These are phyloP conservation scores for Zosterops japonicus DNA, from an alignment of 2,113 vertebrate species.

Conservation along the genomic window DNA sequence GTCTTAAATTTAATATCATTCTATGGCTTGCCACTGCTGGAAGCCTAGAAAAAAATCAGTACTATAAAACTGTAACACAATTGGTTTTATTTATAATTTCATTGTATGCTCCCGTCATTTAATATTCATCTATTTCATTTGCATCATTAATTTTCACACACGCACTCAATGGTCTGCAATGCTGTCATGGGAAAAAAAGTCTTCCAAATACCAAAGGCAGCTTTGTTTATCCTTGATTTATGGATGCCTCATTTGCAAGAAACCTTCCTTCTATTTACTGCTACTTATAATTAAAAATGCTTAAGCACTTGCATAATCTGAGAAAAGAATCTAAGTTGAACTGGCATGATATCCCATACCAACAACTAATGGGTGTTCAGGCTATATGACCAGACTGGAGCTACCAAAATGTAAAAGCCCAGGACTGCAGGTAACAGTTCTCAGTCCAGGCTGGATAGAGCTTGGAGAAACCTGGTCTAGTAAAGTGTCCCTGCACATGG, in stretches of 20 bases:
- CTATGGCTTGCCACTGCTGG: not conserved
- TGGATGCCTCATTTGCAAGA: not conserved
- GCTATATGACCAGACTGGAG: not conserved
- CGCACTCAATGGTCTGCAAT: not conserved
- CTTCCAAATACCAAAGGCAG: not conserved
- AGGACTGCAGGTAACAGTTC: not conserved
- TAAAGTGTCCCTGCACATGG: not conserved
- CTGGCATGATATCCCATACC: not conserved
- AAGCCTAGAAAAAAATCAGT: not conserved
- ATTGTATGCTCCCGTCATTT: not conserved
- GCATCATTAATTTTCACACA: constrained; percentile 17
- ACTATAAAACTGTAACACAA: not conserved
- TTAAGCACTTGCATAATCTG: not conserved
- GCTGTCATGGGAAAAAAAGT: not conserved
- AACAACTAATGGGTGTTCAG: not conserved
- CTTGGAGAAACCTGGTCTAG: not conserved
- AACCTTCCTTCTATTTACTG: constrained; percentile 6
- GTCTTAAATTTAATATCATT: not conserved
- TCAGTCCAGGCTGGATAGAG: not conserved
- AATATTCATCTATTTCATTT: not conserved
- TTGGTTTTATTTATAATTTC: not conserved
- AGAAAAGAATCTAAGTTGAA: not conserved
- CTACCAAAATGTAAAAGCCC: rapidly evolving
- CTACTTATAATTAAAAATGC: not conserved
- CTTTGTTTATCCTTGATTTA: not conserved